These are phyloP conservation scores for Volucella inanis DNA, from an alignment of 2,888 invertebrate species.

Conservation along the genomic window DNA sequence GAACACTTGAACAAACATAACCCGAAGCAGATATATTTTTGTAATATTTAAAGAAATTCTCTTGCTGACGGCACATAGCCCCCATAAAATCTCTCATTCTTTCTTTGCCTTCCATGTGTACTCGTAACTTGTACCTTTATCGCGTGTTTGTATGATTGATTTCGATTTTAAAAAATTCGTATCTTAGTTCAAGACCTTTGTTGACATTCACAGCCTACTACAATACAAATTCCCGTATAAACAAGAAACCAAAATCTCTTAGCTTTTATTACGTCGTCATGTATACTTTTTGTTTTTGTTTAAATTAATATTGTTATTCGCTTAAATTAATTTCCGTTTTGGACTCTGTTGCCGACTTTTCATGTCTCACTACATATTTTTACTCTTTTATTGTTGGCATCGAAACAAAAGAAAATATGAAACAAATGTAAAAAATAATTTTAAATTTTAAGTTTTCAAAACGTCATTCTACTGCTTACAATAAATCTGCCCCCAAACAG, in stretches of 20 bases:
- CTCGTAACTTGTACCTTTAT: background rate
- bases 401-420: constrained; percentile 2
- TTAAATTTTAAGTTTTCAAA: no score
- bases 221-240: no score
- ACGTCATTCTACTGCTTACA: no score
- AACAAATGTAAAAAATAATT: no score
- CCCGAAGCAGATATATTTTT: no score
- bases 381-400: constrained; percentile 3
- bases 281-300: background rate
- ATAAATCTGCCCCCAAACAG: no score
- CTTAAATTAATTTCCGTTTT: no score
- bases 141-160: constrained; percentile 13
- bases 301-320: no score
- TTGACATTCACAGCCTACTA: background rate
- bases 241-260: background rate
- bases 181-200: constrained; percentile 1
- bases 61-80: no score
- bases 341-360: no score
- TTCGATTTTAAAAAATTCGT: background rate
- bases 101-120: constrained; percentile 31
- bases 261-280: background rate
- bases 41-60: no score
- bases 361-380: background rate
- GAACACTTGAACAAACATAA: no score
- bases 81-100: constrained; percentile 11